Percentiles rank a stretch among this genome's conserved stretches.
These are phyloP conservation scores for Eulacestoma nigropectus DNA, from an alignment of 2,113 vertebrate species.

Conservation along the genomic window DNA sequence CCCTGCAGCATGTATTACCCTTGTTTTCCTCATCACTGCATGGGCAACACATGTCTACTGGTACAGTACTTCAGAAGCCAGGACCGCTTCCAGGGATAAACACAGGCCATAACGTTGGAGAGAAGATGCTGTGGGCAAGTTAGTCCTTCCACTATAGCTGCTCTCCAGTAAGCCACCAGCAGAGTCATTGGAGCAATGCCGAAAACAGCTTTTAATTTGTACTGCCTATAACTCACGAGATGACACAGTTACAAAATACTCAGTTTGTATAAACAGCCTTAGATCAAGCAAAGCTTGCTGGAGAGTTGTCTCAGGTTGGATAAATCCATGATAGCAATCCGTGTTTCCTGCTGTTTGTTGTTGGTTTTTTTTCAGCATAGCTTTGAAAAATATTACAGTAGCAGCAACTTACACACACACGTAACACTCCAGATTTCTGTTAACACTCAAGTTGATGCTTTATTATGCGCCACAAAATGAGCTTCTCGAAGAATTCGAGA, in stretches of 20 bases:
- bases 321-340: background rate
- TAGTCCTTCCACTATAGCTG: background rate
- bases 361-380: background rate
- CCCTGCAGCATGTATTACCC: slow-evolving; percentile 53
- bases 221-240: background rate
- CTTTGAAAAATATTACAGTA: slow-evolving; percentile 25
- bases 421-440: background rate
- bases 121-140: slow-evolving; percentile 15
- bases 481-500: background rate
- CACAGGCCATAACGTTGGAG: background rate
- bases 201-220: background rate
- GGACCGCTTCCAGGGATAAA: background rate
- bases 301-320: slow-evolving; percentile 22
- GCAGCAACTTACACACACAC: background rate
- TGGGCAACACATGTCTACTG: slow-evolving; percentile 48
- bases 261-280: background rate
- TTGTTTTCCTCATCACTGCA: slow-evolving; percentile 61
- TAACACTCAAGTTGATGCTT: background rate
- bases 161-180: background rate
- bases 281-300: slow-evolving; percentile 33
- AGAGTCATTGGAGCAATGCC: background rate
- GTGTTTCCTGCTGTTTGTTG: slow-evolving; percentile 1
- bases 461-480: background rate
- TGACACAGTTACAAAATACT: slow-evolving; percentile 5
- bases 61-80: slow-evolving; percentile 24